Evolutionary conservation across 2,888 invertebrate species (phyloP).

Genomic region (Sipunculus nudus): DNA sequence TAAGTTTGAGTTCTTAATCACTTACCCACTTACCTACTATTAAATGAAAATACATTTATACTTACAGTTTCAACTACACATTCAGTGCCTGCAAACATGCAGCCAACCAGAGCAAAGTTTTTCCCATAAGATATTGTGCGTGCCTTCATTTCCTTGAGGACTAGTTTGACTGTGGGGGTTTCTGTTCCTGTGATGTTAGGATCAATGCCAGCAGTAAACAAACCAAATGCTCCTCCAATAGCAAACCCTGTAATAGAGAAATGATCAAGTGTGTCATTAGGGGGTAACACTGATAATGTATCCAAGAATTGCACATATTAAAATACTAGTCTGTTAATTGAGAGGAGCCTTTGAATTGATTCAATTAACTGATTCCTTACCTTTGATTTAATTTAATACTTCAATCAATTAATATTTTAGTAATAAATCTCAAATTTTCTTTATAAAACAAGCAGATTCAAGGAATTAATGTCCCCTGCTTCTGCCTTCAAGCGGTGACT

Average conservation of each 20-base stretch:
- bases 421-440: too few species aligned
- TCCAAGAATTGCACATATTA: too few species aligned
- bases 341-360: too few species aligned
- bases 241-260: constrained; percentile 79
- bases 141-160: constrained; percentile 89
- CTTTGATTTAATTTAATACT: too few species aligned
- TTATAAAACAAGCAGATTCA: too few species aligned
- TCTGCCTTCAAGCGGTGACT: too few species aligned
- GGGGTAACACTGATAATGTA: not conserved
- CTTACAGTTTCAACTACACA: constrained; percentile 91
- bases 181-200: constrained; percentile 77
- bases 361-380: too few species aligned
- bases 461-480: too few species aligned
- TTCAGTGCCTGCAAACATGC: constrained; percentile 93
- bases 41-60: constrained; percentile 24
- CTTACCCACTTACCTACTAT: not conserved
- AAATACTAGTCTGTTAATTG: too few species aligned
- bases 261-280: not conserved
- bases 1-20: not conserved
- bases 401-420: too few species aligned
- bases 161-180: constrained; percentile 85
- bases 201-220: constrained; percentile 96
- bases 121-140: constrained; percentile 94
- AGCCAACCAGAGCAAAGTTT: constrained; percentile 96
- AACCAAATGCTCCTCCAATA: constrained; percentile 91